These are phyloP conservation scores for Psittacus erithacus DNA, from an alignment of 2,113 vertebrate species.

Conservation along the genomic window DNA sequence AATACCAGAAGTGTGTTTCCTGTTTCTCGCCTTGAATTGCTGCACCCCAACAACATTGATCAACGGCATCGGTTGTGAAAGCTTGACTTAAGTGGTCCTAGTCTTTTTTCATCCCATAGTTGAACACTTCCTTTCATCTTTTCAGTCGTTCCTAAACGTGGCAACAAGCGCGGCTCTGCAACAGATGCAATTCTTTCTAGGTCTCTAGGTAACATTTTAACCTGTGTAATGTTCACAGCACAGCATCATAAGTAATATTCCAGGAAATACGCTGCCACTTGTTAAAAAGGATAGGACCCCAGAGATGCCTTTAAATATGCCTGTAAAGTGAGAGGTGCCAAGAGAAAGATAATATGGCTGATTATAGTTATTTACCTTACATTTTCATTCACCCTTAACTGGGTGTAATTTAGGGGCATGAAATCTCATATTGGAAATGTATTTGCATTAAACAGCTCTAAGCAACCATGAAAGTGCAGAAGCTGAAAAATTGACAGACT, in stretches of 20 bases:
- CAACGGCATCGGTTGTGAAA: conserved; percentile 18
- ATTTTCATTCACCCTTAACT: conserved; percentile 87
- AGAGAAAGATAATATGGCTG: conserved; percentile 86
- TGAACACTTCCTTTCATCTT: conserved; percentile 64
- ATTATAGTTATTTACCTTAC: conserved; percentile 90
- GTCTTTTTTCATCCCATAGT: conserved; percentile 49
- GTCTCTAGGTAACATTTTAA: conserved; percentile 85
- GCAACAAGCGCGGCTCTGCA: conserved; percentile 63
- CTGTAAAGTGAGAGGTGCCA: conserved; percentile 85
- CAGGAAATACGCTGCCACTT: conserved; percentile 77
- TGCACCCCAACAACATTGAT: conserved; percentile 2
- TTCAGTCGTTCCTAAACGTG: conserved; percentile 63
- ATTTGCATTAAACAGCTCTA: conserved; percentile 87
- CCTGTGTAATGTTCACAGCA: conserved; percentile 78
- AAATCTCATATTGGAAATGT: conserved; percentile 87
- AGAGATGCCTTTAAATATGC: conserved; percentile 86
- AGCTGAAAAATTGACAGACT: conserved; percentile 85
- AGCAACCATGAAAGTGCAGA: conserved; percentile 85
- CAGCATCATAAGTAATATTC: conserved; percentile 82
- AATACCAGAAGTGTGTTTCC: background rate
- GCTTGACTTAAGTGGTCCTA: conserved; percentile 41
- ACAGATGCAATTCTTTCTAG: conserved; percentile 72
- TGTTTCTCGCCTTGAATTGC: conserved; percentile 24
- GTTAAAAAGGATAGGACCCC: conserved; percentile 84
- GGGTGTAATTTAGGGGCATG: conserved; percentile 87